phyloP scores from a whole-genome alignment of 2,888 invertebrate species.

The Athalia rosae region DNA sequence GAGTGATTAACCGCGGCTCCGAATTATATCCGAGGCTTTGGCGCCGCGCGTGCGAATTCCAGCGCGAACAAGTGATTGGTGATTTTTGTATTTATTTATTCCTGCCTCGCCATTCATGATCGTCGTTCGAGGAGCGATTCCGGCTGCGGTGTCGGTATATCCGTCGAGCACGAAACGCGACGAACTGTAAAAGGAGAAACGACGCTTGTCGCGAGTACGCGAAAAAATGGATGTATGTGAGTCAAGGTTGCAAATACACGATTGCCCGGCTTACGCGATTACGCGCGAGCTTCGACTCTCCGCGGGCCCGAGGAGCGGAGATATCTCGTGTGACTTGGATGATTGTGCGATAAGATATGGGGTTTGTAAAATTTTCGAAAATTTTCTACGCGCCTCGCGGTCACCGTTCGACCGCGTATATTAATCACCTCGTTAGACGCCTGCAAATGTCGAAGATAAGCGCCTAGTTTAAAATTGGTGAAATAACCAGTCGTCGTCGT shows the following conservation, averaged over 20 bases:
- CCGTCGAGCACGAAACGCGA: too few relatives aligned
- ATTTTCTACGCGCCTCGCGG: not conserved
- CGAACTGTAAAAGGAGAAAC: not conserved
- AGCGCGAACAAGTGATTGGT: too few relatives aligned
- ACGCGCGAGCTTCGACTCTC: not conserved
- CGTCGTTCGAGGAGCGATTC: too few relatives aligned
- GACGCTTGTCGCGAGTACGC: not conserved
- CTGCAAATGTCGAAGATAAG: too few relatives aligned
- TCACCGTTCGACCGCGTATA: not conserved
- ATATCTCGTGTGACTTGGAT: too few relatives aligned
- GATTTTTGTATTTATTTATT: too few relatives aligned
- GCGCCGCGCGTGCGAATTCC: too few relatives aligned
- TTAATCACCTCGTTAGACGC: not conserved
- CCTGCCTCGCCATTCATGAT: too few relatives aligned
- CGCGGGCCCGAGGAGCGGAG: not conserved
- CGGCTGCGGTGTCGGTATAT: too few relatives aligned
- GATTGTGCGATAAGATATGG: too few relatives aligned
- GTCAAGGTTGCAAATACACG: slow-evolving; percentile 30
- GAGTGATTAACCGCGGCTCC: slow-evolving; percentile 5
- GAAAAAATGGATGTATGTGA: slow-evolving; percentile 12
- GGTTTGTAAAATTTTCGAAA: not conserved
- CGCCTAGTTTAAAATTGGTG: not conserved
- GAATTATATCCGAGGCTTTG: not conserved
- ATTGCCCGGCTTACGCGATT: not conserved
- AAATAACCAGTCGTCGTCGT: slow-evolving; percentile 26